Conservation (phyloP, 1,140 invertebrate species). For the Drosophila nannoptera region DNA sequence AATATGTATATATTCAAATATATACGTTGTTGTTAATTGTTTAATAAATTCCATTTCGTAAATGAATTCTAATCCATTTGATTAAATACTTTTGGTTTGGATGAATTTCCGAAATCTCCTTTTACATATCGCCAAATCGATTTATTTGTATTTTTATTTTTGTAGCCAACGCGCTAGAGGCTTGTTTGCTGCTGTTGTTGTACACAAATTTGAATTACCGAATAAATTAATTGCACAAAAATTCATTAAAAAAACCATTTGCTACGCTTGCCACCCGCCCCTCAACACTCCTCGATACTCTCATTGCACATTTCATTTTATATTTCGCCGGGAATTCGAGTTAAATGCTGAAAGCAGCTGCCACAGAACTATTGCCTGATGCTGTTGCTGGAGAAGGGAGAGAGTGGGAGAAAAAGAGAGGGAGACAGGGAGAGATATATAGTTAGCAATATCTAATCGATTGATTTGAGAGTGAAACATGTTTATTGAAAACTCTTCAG, state of each 20-base stretch:
- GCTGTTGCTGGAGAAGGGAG: conserved; percentile 35
- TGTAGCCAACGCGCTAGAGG: conserved; percentile 53
- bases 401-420: neutral
- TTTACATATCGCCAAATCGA: conserved; percentile 4
- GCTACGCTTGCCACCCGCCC: conserved; percentile 18
- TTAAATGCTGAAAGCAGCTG: conserved; percentile 12
- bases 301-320: conserved; percentile 48
- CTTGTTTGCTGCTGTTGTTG: conserved; percentile 29
- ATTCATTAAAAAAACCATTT: conserved; percentile 55
- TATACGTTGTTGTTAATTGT: conserved; percentile 11
- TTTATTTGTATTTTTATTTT: conserved; percentile 13
- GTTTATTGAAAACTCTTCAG: conserved; percentile 40
- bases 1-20: conserved; percentile 8
- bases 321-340: conserved; percentile 30
- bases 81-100: conserved; percentile 21
- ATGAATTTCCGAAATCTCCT: conserved; percentile 11
- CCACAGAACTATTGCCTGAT: conserved; percentile 16
- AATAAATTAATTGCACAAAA: conserved; percentile 60
- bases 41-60: conserved; percentile 9
- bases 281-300: conserved; percentile 25
- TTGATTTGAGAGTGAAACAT: conserved; percentile 22
- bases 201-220: conserved; percentile 59
- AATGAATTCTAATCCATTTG: conserved; percentile 12
- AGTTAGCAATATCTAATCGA: conserved; percentile 2
- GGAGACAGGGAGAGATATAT: neutral